phyloP scores from a whole-genome alignment of 2,888 invertebrate species.

The Spodoptera picta region DNA sequence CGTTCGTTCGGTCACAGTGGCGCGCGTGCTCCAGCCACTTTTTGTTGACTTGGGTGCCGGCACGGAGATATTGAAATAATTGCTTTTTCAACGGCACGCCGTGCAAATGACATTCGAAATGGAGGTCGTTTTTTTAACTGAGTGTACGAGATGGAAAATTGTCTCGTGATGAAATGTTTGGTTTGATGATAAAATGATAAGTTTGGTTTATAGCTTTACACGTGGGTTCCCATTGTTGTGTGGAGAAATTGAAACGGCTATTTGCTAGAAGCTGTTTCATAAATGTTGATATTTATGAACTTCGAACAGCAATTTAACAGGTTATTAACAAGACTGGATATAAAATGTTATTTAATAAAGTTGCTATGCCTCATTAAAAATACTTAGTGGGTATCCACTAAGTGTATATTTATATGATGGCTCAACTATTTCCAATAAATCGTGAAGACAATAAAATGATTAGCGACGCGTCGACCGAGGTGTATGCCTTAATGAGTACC shows the following conservation, averaged over 20 bases:
- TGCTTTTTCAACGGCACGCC: conserved; percentile 88
- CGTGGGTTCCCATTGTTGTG: conserved; percentile 27
- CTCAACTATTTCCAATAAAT: conserved; percentile 68
- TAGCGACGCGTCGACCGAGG: conserved; percentile 74
- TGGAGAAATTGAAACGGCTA: conserved; percentile 1
- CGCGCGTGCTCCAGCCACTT: conserved; percentile 83
- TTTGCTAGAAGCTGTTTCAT: not conserved
- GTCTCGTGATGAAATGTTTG: conserved; percentile 82
- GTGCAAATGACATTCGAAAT: conserved; percentile 89
- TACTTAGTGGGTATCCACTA: conserved; percentile 35
- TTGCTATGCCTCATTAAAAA: conserved; percentile 28
- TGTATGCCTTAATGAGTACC: conserved; percentile 76
- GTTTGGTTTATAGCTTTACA: conserved; percentile 28
- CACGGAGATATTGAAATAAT: conserved; percentile 87
- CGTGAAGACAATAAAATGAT: conserved; percentile 80
- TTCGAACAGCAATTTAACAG: not conserved
- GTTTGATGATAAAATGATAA: conserved; percentile 66
- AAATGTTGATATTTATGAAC: not conserved
- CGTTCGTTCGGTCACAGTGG: conserved; percentile 71
- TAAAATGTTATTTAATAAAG: conserved; percentile 10
- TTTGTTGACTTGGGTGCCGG: conserved; percentile 80
- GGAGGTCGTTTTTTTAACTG: conserved; percentile 86
- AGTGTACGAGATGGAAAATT: conserved; percentile 82
- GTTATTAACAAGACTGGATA: not conserved
- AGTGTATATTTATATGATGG: conserved; percentile 43